Base-by-base conservation (phyloP, 2,888 invertebrate genomes). In the Macrophya alboannulata region DNA sequence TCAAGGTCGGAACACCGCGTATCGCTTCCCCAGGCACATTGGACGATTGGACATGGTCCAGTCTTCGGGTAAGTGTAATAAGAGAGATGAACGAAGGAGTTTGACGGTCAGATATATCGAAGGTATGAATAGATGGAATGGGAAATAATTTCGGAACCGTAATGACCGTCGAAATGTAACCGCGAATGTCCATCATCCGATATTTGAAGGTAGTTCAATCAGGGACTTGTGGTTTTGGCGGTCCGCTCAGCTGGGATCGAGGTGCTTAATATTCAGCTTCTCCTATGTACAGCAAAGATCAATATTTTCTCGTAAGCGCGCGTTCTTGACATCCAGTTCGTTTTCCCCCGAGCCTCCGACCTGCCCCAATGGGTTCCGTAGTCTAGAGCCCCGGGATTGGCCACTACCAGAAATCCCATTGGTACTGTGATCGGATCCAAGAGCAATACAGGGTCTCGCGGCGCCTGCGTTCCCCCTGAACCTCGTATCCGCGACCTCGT, bases 41-140 rank as follows among this genome's bases (percentile, higher is more conserved):
- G 3, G 95, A 95, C 86, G 95, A 96, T 86, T 96, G 96, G 96
- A 96, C 96, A 77, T 96, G 96, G 96, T 95, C 95, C 84, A 95
- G 95, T 92, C 94, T 96, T 76, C 95, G 96, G 94, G 96, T 96
- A 91, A 92, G 92, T 90, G 62, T 25, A n/a, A n/a, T 79, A 0
- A n/a, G 6, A 65, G 4, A 12, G n/a, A n/a, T n/a, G n/a, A 48
- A 31, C 3, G 31, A 31, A 31, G 31, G 31, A 31, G 31, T 31
- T 31, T 31, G 31, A 31, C 3, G 31, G 31, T 31, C 31, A 31
- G 31, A 31, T 3, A 48, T 48, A 1, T 48, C 4, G 4, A 48
- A 48, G 55, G 17, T 4, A 55, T 1, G 5, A 1, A 55, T 5
- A 55, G 55, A n/a, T 17, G 17, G 15, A 17, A 17, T 12, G 17